Evolutionary conservation across 2,797 vertebrate genomes (phyloP).

Genomic region (Hypotaenidia okinawae): DNA sequence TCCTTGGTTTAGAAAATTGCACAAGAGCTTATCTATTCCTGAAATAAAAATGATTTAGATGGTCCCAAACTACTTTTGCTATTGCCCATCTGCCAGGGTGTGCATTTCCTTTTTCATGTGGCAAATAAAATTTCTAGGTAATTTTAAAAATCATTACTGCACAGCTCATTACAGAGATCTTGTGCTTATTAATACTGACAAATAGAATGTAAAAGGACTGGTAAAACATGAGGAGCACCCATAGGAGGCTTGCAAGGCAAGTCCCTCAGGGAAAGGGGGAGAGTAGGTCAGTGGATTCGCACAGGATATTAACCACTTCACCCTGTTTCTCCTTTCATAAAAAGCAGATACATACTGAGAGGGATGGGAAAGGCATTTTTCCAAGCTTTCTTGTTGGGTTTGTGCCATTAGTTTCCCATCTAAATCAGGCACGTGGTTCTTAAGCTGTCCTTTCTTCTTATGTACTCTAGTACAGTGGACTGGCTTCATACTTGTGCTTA

Average conservation of each 20-base stretch:
- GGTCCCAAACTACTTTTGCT: neutral
- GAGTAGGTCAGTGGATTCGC: neutral
- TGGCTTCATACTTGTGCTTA: neutral
- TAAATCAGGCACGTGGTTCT: neutral
- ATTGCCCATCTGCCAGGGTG: neutral
- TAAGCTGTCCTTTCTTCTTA: neutral
- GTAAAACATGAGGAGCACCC: neutral
- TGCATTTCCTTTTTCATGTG: slow-evolving; percentile 19
- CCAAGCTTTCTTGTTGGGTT: neutral
- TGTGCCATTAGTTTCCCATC: neutral
- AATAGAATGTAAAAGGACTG: neutral
- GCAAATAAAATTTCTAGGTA: neutral
- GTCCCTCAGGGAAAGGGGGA: neutral
- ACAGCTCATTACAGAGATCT: neutral
- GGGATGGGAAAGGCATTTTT: neutral
- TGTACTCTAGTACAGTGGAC: neutral
- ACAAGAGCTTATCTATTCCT: slow-evolving; percentile 23
- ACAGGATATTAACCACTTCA: neutral
- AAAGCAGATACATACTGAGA: neutral
- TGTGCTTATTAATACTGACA: neutral
- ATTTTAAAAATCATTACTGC: neutral
- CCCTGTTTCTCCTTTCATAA: neutral
- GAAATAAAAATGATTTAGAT: slow-evolving; percentile 22
- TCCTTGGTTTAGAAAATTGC: slow-evolving; percentile 46
- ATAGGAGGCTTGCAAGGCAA: neutral